Conservation (phyloP, 2,888 invertebrate genomes). For the Tipula helvola region DNA sequence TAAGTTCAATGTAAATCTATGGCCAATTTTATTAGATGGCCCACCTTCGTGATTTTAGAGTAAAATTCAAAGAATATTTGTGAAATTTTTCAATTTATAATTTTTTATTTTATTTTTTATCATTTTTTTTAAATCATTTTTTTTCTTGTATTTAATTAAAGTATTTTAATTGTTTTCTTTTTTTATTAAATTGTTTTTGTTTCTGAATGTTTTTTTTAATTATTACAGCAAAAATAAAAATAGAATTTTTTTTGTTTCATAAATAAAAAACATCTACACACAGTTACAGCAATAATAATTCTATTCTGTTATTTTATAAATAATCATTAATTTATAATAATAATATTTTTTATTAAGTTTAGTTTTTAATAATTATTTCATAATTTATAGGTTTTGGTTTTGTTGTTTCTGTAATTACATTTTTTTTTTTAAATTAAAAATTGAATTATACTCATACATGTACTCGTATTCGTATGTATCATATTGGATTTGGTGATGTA, state of each 20-base stretch:
- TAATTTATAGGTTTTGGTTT: neutral
- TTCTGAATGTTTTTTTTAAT: neutral
- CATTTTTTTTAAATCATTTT: neutral
- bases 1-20: no score
- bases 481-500: neutral
- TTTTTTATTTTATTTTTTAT: neutral
- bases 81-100: neutral
- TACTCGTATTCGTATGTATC: no score
- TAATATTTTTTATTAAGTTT: neutral
- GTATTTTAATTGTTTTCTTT: neutral
- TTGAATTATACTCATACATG: neutral
- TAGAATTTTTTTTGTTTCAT: neutral
- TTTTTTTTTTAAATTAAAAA: neutral
- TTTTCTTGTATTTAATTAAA: neutral
- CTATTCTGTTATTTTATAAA: neutral
- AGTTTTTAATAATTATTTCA: neutral
- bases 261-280: slow-evolving; percentile 11
- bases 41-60: no score
- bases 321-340: neutral
- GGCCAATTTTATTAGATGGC: no score
- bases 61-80: neutral
- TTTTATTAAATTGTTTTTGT: neutral
- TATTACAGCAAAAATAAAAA: slow-evolving; percentile 4
- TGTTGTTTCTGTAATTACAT: neutral
- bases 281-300: slow-evolving; percentile 11